phyloP scores from a whole-genome alignment of 2,888 invertebrate genomes.

The Agelastica alni region DNA sequence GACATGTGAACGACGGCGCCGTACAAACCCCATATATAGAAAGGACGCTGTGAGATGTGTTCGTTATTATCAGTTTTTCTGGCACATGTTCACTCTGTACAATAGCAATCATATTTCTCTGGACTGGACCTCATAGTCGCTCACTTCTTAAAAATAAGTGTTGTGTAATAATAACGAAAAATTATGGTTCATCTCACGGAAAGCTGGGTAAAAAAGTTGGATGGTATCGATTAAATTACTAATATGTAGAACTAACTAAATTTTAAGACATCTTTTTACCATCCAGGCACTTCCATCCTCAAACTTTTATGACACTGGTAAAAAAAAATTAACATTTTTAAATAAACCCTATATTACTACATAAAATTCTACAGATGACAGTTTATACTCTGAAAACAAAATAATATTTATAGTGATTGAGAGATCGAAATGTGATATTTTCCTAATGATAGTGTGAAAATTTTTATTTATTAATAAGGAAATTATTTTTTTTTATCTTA shows the following conservation, averaged over 20 bases:
- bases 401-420: too few species aligned
- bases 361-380: too few species aligned
- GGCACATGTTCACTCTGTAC: conserved; percentile 39
- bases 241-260: conserved; percentile 25
- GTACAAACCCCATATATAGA: conserved; percentile 27
- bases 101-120: conserved; percentile 46
- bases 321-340: too few species aligned
- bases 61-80: conserved; percentile 29
- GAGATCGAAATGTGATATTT: too few species aligned
- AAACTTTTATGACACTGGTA: not conserved
- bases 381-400: too few species aligned
- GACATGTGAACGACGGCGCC: conserved; percentile 37
- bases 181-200: conserved; percentile 50
- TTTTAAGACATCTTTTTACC: conserved; percentile 10
- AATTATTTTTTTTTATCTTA: too few species aligned
- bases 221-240: conserved; percentile 17
- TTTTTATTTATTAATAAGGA: too few species aligned
- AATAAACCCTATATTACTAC: too few species aligned
- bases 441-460: too few species aligned
- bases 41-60: conserved; percentile 37
- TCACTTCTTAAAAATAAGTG: conserved; percentile 54
- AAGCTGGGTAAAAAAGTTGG: conserved; percentile 35
- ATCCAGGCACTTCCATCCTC: not conserved
- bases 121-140: conserved; percentile 47
- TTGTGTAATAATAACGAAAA: conserved; percentile 53